Percentiles rank a stretch among this genome's conserved stretches.
Evolutionary conservation across 1,140 invertebrate species (phyloP).

Genomic region (Drosophila auraria): DNA sequence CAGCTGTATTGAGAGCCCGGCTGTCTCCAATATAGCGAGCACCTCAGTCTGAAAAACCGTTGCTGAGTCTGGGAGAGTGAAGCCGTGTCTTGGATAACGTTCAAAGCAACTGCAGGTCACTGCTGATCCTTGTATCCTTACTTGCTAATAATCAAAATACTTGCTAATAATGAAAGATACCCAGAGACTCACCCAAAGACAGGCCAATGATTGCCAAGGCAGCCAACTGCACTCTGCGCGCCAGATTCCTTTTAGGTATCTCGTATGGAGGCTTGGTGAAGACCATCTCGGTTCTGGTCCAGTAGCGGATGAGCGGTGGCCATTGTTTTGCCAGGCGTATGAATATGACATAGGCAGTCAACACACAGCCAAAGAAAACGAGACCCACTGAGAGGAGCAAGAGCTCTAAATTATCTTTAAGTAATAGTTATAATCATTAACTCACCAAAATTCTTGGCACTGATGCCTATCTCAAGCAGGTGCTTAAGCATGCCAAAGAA

Average conservation of each 20-base stretch:
- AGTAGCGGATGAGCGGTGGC: slow-evolving; percentile 68
- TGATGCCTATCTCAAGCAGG: slow-evolving; percentile 63
- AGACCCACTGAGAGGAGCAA: slow-evolving; percentile 56
- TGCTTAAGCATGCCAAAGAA: slow-evolving; percentile 51
- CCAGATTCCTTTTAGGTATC: slow-evolving; percentile 44
- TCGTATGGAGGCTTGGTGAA: slow-evolving; percentile 72
- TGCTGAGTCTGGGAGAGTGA: no score
- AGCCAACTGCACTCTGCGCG: slow-evolving; percentile 60
- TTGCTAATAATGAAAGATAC: no score
- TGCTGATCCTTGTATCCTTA: no score
- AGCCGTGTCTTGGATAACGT: no score
- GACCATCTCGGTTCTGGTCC: slow-evolving; percentile 66
- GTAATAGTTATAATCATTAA: background rate
- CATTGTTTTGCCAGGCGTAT: slow-evolving; percentile 64
- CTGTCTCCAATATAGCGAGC: no score
- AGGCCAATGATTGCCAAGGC: slow-evolving; percentile 61
- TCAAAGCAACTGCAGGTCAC: no score
- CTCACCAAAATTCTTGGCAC: slow-evolving; percentile 78
- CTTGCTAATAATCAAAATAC: no score
- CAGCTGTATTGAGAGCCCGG: no score
- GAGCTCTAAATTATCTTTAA: background rate
- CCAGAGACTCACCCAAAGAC: slow-evolving; percentile 42
- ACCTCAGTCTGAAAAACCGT: no score
- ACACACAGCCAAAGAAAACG: slow-evolving; percentile 63
- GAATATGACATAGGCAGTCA: slow-evolving; percentile 58